These are phyloP conservation scores for Aplysina aerophoba DNA, from an alignment of 37 sponge, comb jelly and placozoan species.

Conservation along the genomic window DNA sequence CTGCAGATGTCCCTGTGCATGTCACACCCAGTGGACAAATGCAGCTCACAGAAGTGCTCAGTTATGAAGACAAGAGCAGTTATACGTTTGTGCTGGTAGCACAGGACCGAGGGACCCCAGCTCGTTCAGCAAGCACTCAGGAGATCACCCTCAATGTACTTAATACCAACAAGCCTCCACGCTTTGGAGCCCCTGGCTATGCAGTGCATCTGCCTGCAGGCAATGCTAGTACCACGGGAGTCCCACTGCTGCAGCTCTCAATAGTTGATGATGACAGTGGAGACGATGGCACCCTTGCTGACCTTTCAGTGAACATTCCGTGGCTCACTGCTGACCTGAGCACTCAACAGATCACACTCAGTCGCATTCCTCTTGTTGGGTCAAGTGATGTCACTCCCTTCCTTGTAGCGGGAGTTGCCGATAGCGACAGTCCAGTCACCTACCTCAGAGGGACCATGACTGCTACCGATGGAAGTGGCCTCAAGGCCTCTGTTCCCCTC, in stretches of 20 bases:
- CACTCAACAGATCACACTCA: neutral
- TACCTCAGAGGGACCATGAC: conserved; percentile 17
- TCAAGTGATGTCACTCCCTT: neutral
- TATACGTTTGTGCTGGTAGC: neutral
- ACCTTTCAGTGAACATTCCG: neutral
- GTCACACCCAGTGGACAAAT: conserved; percentile 1
- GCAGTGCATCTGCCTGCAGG: neutral
- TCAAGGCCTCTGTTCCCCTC: neutral
- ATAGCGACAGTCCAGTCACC: neutral
- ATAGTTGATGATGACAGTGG: conserved; percentile 16
- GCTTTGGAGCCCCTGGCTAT: neutral
- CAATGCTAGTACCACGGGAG: neutral
- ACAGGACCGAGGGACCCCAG: neutral
- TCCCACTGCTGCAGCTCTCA: neutral
- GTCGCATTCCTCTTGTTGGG: neutral
- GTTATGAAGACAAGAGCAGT: neutral
- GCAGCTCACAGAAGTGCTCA: neutral
- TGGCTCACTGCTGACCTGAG: neutral
- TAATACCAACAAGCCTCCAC: neutral
- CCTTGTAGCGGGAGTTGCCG: neutral
- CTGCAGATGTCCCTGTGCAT: neutral
- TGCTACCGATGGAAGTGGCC: neutral
- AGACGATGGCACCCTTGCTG: neutral
- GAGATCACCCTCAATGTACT: neutral
- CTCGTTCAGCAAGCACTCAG: neutral